Evolutionary conservation across 2,888 invertebrate genomes (phyloP), one percentile per base, ranked within the genome.

Genomic region (Mythimna pallens): DNA sequence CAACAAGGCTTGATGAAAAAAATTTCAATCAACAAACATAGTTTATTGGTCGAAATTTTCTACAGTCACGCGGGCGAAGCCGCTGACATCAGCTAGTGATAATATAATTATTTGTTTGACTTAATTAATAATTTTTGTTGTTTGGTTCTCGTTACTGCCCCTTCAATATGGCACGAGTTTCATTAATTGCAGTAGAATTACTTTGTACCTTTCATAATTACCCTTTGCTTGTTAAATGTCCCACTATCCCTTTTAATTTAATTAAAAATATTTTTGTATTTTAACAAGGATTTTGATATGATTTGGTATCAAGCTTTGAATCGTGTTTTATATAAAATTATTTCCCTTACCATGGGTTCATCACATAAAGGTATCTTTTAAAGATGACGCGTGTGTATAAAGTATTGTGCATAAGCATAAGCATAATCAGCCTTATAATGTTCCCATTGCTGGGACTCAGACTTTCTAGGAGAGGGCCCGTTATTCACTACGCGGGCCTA

Each of bases 1-100:
- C 36, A 47, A 30, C 59, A 34, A 58, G 54, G 76, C 20, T 61
- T 76, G 50, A 82, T 82, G 80, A 73, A 78, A 83, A 82, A 83
- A 80, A 72, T 82, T 47, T 36, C 34, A 67, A 75, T 75, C 72
- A 65, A 63, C 25, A 73, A 59, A 69, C 50, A 65, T 34, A 64
- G 12, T 78, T 69, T 0, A 36, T 62, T 9, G 12, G 57, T 36
- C 12, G n/a, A 67, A 62, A 47, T 25, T 57, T 30, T 25, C 30
- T 17, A 30, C 8, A 30, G n/a, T n/a, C 6, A n/a, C n/a, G n/a
- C 12, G 1, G 2, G 6, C 59, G 0, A 59, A 59, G n/a, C 6
- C 20, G 8, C 57, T 14, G 30, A 10, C 54, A 47, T 6, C 17
- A 17, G 1, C 47, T 47, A 20, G 17, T 17, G 14, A 17, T 47